Evolutionary conservation across 2,113 vertebrate genomes (phyloP).

Genomic region (Montifringilla adamsi): DNA sequence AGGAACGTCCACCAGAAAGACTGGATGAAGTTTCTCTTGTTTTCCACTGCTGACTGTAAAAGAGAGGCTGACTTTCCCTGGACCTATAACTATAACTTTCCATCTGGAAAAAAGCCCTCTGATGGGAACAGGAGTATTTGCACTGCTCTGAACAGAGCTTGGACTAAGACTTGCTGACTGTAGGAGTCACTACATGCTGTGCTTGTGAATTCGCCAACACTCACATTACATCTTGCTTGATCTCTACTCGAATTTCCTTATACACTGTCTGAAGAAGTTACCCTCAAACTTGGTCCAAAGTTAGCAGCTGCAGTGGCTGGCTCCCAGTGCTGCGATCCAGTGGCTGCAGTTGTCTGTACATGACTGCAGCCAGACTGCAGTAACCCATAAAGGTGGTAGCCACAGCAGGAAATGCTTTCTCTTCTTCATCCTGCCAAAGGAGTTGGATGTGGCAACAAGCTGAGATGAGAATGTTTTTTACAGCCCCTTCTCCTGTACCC

Average conservation of each 20-base stretch:
- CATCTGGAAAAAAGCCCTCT: not conserved
- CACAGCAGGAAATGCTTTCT: not conserved
- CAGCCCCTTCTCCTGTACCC: not conserved
- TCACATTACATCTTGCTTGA: not conserved
- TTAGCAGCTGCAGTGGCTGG: conserved; percentile 22
- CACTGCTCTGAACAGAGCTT: not conserved
- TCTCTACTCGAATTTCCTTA: not conserved
- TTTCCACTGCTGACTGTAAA: not conserved
- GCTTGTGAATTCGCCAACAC: not conserved
- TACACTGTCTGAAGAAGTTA: not conserved
- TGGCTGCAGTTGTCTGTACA: not conserved
- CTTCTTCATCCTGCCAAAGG: not conserved
- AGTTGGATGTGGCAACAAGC: not conserved
- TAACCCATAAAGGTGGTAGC: not conserved
- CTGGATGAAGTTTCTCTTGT: not conserved
- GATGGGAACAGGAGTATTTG: not conserved
- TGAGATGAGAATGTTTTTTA: not conserved
- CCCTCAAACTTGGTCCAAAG: not conserved
- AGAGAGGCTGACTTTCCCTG: not conserved
- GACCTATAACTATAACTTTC: not conserved
- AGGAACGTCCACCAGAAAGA: not conserved
- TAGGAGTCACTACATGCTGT: not conserved
- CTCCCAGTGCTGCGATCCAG: not conserved
- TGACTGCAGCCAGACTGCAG: not conserved
- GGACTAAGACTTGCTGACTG: not conserved